Base-by-base conservation (phyloP, 2,113 vertebrate species). In the Xenotilapia caudafasciata region DNA sequence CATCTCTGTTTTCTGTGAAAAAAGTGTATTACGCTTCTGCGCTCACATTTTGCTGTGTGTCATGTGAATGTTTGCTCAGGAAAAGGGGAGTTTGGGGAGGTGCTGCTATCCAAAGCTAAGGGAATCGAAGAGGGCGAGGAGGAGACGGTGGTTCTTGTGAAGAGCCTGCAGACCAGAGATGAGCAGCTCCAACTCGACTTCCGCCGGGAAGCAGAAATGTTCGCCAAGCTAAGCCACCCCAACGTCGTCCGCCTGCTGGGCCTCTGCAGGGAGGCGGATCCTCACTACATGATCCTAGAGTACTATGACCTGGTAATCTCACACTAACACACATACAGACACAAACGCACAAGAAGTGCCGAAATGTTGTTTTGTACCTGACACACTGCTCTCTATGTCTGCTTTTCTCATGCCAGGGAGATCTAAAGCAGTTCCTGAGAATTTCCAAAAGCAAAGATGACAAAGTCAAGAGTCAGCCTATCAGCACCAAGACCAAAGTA, bases 401-500 rank as follows among this genome's bases (percentile, higher is more conserved):
- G 6, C n/a, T 9, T 65, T 92, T 40, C 6, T 80, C 14, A 62
- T 23, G 33, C 8, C 88, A 99, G 98, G 99, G 98, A 58, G 99
- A 99, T 80, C 95, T 99, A 83, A 99, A 99, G 88, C 99, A 99
- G 95, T 99, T 98, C 94, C 96, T 99, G 91, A 97, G 97, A 90
- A 99, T 99, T 95, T 98, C 98, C 89, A 99, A 97, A 93, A 98
- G 95, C 96, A 98, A 98, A 96, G 98, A 99, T 77, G 98, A 99
- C 86, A 98, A 99, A 77, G 83, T 97, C 90, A 99, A 99, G 94
- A 93, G 97, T 0, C 98, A 98, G 90, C 96, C 98, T 2, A 96
- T 99, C 92, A 98, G 97, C 95, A 98, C 97, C 86, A 99, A 98
- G 93, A 98, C 98, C 84, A 99, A 99, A 98, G 99, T 99, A 93